These are phyloP conservation scores for Notocelia uddmanniana DNA, from an alignment of 2,888 invertebrate species.

Conservation along the genomic window DNA sequence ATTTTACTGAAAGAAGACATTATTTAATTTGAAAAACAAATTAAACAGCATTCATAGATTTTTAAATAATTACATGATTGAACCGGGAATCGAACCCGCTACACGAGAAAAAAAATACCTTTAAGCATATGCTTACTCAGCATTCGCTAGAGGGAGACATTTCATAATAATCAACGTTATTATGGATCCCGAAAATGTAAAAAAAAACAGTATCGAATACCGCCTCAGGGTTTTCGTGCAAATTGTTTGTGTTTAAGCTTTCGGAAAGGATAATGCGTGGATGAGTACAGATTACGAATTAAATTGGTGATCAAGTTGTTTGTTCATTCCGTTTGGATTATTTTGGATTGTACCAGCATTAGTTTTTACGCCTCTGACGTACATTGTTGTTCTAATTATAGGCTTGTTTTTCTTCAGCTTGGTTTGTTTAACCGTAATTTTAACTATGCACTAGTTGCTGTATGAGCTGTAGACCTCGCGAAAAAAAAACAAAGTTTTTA, in stretches of 20 bases:
- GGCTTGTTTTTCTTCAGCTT: not conserved
- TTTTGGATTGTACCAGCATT: not conserved
- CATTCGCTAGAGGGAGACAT: too few species aligned
- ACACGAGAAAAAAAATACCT: too few species aligned
- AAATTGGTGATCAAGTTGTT: conserved; percentile 25
- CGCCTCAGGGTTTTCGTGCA: not conserved
- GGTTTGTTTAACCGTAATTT: too few species aligned
- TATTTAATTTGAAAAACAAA: too few species aligned
- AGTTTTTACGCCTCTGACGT: not conserved
- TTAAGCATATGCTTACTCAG: too few species aligned
- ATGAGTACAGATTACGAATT: conserved; percentile 22
- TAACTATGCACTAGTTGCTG: too few species aligned
- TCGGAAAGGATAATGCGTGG: conserved; percentile 21
- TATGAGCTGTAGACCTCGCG: too few species aligned
- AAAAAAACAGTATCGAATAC: not conserved
- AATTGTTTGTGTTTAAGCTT: conserved; percentile 2
- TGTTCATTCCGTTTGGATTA: not conserved
- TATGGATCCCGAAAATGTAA: not conserved
- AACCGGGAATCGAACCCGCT: too few species aligned
- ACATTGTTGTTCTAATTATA: not conserved
- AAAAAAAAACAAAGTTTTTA: too few species aligned
- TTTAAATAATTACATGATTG: too few species aligned
- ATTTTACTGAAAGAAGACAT: too few species aligned
- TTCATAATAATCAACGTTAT: not conserved
- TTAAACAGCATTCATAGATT: too few species aligned